Base-by-base conservation (phyloP, 2,797 vertebrate species). In the Pygocentrus nattereri region DNA sequence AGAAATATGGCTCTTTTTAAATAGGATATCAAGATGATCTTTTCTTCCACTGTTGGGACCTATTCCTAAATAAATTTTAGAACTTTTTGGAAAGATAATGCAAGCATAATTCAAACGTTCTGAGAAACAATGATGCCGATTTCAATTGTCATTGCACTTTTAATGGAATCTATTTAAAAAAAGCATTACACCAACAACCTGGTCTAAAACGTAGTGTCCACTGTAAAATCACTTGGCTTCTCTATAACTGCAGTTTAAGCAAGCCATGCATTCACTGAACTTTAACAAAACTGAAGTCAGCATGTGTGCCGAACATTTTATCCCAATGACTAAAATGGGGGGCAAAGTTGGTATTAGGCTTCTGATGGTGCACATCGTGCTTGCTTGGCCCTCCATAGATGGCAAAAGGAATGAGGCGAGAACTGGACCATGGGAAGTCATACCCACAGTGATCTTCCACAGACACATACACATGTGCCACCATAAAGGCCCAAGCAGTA, bases 261-360 rank as follows among this genome's bases (percentile, higher is more conserved):
- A 58, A 62, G 15, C 54, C 18, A 56, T 30, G 56, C 25, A 31
- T 8, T 69, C 11, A 31, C 19, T 70, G 2, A 65, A 76, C 49
- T 74, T 84, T 34, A 65, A 68, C 77, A 80, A 89, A 90, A 69
- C 88, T 87, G 61, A 90, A 90, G 70, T 93, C 90, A 64, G 90
- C 88, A 76, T 93, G 86, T 0, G 91, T 93, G 21, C 93, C 93
- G 83, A 92, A 92, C 82, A 93, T 80, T 88, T 90, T 92, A 83
- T 94, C 93, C 91, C 89, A 94, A 85, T 93, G 92, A 50, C 88
- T 91, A 74, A 94, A 94, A 62, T 93, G 91, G 8, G 93, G 92
- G 52, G 92, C 92, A 87, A 90, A 92, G 84, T 94, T 94, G 76
- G 90, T 91, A 72, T 87, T 88, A 12, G 92, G 92, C 88, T 89